Conservation (phyloP, 35 echinoderm and acorn worm species). For the Holothuria glaberrima region DNA sequence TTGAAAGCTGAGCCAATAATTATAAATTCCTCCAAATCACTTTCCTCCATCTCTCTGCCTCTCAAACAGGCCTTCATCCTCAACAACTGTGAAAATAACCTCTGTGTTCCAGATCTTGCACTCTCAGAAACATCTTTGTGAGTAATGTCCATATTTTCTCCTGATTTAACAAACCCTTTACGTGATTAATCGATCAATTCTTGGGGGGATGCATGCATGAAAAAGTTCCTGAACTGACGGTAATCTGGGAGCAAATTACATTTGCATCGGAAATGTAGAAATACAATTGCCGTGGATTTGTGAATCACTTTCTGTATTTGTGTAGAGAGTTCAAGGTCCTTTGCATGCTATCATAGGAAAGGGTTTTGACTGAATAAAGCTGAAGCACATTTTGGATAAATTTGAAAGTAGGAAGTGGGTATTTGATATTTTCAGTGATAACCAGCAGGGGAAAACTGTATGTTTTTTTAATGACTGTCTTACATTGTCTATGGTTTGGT, state of each 20-base stretch:
- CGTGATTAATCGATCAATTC: no score
- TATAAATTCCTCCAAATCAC: not conserved
- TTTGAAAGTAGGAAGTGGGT: not conserved
- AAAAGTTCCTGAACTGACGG: no score
- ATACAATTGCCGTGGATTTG: no score
- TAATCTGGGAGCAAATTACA: no score
- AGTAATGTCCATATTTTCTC: not conserved
- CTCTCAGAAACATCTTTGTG: slow-evolving; percentile 31
- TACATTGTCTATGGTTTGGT: no score
- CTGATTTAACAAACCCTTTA: no score
- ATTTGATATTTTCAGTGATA: no score
- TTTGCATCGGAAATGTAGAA: no score
- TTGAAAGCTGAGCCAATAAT: not conserved
- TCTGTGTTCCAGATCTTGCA: slow-evolving; percentile 38
- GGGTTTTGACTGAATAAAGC: not conserved
- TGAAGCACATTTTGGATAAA: not conserved
- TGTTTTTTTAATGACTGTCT: no score
- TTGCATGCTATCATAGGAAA: not conserved
- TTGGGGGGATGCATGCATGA: no score
- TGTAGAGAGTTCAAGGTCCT: not conserved
- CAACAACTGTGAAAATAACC: slow-evolving; percentile 53
- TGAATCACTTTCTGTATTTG: not conserved
- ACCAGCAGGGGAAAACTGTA: no score
- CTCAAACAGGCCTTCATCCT: slow-evolving; percentile 51
- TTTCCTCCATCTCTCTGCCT: not conserved